Base-by-base conservation (phyloP, 2,888 invertebrate genomes). In the Noctua pronuba region DNA sequence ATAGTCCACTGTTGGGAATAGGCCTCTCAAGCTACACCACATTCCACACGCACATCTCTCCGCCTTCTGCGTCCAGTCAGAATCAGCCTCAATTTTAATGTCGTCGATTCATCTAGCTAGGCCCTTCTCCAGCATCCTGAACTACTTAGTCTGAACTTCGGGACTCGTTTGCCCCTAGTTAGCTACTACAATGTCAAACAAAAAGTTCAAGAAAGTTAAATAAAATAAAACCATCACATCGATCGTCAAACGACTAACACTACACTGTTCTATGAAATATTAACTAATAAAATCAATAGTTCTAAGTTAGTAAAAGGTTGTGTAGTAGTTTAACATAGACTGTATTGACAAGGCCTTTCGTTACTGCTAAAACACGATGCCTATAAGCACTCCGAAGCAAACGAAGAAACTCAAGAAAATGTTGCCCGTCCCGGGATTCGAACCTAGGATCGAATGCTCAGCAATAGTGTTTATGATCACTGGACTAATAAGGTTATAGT, bases 301-400 rank as follows among this genome's bases (percentile, higher is more conserved):
- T 64, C 49, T n/a, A 52, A 75, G 1, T 18, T 35, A 52, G 21
- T 44, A n/a, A 49, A 8, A 64, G 7, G 31, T 41, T 44, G 28
- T 28, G 7, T 16, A 58, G 28, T 28, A 21, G 21, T 16, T 41
- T 6, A 21, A 16, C 31, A 58, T 28, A 52, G 66, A 21, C 24
- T 28, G 55, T 55, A 28, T 58, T 55, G 66, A 75, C 21, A 18
- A 49, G 16, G 49, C n/a, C 31, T 75, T 49, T 60, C n/a, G 21
- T 62, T 67, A 49, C n/a, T 41, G 31, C 28, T 38, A 24, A 64
- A 21, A 64, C 7, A 62, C 62, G 18, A 16, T 67, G 58, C 58
- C 58, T 75, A 46, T 66, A 55, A 75, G 28, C 28, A 74, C 28
- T 24, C 0, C 6, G 38, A 38, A 38, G 38, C 13, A 5, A 28